Evolutionary conservation across 2,888 invertebrate genomes (phyloP).

Genomic region (Dynastes grantii): DNA sequence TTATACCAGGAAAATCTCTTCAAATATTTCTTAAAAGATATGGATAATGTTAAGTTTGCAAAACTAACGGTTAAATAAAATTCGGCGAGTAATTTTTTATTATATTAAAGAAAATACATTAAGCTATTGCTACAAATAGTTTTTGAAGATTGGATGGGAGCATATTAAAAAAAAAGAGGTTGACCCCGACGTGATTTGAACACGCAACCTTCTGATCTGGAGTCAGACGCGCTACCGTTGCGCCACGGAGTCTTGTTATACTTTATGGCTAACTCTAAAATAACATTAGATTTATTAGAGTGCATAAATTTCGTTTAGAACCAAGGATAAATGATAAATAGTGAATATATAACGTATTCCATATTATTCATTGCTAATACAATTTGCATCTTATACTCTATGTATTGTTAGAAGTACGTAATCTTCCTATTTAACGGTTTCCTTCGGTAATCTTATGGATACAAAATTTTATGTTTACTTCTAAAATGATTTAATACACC

Average conservation of each 20-base stretch:
- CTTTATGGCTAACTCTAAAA: background rate
- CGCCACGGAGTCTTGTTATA: constrained; percentile 87
- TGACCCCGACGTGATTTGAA: constrained; percentile 98
- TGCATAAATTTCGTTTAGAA: too few species aligned
- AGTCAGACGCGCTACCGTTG: constrained; percentile 99
- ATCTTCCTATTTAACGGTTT: too few species aligned
- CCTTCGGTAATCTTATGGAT: too few species aligned
- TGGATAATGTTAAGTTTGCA: background rate
- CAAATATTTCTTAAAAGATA: background rate
- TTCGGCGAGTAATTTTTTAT: background rate
- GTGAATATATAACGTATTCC: too few species aligned
- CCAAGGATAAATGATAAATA: too few species aligned
- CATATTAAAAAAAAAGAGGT: background rate
- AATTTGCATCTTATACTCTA: too few species aligned
- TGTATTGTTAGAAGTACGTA: too few species aligned
- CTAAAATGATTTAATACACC: too few species aligned
- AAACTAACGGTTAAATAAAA: background rate
- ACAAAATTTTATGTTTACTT: too few species aligned
- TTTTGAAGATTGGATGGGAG: too few species aligned
- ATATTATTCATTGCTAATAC: too few species aligned
- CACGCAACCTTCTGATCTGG: constrained; percentile 99
- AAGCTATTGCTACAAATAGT: background rate
- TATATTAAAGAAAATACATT: background rate
- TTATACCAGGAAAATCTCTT: background rate
- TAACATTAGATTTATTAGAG: background rate